A percentile compares a stretch with the other conserved stretches of the same genome.
Evolutionary conservation across 2,797 vertebrate genomes (phyloP).

Genomic region (Rhabdophis nuchalis): DNA sequence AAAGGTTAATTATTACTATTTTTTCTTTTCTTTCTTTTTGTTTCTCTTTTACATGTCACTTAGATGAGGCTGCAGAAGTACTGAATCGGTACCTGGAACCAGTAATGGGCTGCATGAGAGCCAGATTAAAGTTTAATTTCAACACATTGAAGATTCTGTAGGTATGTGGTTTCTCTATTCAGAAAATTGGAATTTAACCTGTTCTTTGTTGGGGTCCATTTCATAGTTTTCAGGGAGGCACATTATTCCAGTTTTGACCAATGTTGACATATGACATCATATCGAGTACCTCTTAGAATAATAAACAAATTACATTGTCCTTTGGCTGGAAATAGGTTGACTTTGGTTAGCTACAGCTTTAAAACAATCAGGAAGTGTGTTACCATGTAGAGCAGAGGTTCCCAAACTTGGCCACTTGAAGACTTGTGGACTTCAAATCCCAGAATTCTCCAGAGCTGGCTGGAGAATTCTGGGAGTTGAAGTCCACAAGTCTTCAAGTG

Average conservation of each 20-base stretch:
- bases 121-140: neutral
- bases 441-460: no score
- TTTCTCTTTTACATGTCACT: neutral
- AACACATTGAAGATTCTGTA: neutral
- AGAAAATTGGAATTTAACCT: neutral
- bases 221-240: neutral
- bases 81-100: neutral
- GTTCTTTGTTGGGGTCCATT: neutral
- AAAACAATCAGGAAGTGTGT: neutral
- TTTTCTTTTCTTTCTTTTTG: neutral
- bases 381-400: no score
- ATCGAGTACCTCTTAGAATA: neutral
- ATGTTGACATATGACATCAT: neutral
- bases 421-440: no score
- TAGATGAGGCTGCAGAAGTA: neutral
- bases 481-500: no score
- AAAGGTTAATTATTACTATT: neutral
- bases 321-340: neutral
- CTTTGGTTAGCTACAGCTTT: neutral
- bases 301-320: neutral
- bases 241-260: neutral
- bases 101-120: neutral
- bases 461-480: no score
- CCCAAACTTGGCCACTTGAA: no score
- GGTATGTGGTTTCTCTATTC: neutral